These are phyloP conservation scores for Sterrhoptilus dennistouni DNA, from an alignment of 2,113 vertebrate genomes.

Conservation along the genomic window DNA sequence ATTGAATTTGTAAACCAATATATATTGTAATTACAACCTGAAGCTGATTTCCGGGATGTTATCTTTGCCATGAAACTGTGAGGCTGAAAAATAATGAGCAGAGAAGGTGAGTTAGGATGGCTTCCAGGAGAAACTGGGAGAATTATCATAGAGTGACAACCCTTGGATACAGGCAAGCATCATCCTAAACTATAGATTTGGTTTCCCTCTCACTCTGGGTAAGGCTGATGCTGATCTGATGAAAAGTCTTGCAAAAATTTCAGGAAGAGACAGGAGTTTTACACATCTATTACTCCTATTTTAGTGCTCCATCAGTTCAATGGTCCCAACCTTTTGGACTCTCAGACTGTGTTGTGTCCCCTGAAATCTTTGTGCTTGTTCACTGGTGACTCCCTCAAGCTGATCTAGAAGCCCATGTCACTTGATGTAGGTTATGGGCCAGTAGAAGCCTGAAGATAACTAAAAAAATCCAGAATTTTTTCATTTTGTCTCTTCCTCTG, in stretches of 20 bases:
- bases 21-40: conserved; percentile 66
- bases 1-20: conserved; percentile 60
- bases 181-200: neutral
- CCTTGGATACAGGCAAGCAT: neutral
- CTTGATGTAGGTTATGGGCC: neutral
- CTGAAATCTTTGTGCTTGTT: neutral
- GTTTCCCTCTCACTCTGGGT: neutral
- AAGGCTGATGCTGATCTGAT: neutral
- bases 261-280: neutral
- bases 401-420: neutral
- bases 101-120: neutral
- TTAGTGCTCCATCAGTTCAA: neutral
- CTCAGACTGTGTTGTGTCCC: neutral
- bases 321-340: neutral
- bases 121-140: neutral
- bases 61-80: neutral
- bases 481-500: neutral
- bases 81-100: conserved; percentile 27
- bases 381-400: neutral
- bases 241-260: neutral
- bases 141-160: neutral
- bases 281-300: too few species aligned
- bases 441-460: neutral
- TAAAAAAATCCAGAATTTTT: neutral
- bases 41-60: conserved; percentile 61